Evolutionary conservation across 2,888 invertebrate species (phyloP), one percentile per base, ranked within the genome.

Genomic region (Apodemia mormo): DNA sequence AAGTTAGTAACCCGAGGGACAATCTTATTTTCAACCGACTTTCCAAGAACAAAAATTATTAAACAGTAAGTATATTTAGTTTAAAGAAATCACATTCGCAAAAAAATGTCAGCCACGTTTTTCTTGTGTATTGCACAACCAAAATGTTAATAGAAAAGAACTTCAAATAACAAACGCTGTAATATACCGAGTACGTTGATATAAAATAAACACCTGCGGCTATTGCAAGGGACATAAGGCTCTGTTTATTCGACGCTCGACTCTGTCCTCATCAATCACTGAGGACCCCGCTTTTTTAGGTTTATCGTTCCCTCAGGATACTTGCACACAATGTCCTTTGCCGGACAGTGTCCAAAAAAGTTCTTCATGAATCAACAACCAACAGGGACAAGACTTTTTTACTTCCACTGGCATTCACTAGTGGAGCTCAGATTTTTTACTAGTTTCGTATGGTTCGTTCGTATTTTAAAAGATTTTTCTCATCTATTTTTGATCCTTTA

Each of bases 241-340:
- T 83, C 82, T 87, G 88, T 89, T 88, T 88, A 89, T 87, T 85
- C 82, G 84, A 77, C 81, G 81, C 84, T 84, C 85, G 84, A 83
- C 81, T 82, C 81, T 80, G 81, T 83, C 81, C 83, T 84, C 90
- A 92, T 92, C 90, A 91, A 92, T 92, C 92, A 92, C 90, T 76
- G 78, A 78, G 77, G 77, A 81, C 80, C 45, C 83, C 83, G 79
- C 85, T 88, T 91, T 91, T 90, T 89, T 83, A 82, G 83, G 84
- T 82, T 80, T 82, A 86, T 84, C 83, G 82, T 80, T 84, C 89
- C 87, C 89, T 68, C 54, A 71, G 74, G 73, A 74, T 73, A 56
- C 72, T 70, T 72, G 72, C 73, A 72, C 66, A 70, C 70, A 65
- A 72, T 69, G 74, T 73, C 73, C 73, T 73, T 74, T 70, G 33